These are phyloP conservation scores for Microplitis deprimator DNA, from an alignment of 2,888 invertebrate species.

Conservation along the genomic window DNA sequence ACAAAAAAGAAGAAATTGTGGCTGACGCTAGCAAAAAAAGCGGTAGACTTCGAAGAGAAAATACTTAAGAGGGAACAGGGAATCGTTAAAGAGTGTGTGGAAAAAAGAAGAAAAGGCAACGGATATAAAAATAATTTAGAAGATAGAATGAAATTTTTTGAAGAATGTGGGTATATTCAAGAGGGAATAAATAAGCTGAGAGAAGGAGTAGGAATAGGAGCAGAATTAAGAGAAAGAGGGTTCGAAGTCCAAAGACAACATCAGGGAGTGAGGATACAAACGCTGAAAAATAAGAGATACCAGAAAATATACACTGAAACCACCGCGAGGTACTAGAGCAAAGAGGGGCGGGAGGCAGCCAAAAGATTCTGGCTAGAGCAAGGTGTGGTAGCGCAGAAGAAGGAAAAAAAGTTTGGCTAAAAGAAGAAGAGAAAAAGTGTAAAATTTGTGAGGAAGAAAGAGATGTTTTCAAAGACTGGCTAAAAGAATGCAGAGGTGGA, in stretches of 20 bases:
- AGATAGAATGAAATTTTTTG: neutral
- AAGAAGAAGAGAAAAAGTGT: too few species aligned
- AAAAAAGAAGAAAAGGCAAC: neutral
- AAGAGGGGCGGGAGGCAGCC: neutral
- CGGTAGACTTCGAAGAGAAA: neutral
- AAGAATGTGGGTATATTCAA: neutral
- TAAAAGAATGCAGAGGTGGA: too few species aligned
- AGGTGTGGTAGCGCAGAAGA: too few species aligned
- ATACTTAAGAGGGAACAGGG: neutral
- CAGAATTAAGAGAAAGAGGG: neutral
- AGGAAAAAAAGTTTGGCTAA: too few species aligned
- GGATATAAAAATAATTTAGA: neutral
- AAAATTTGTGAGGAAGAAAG: too few species aligned
- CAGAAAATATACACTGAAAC: neutral
- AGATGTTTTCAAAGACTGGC: too few species aligned
- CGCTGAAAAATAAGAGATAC: neutral
- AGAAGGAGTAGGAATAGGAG: neutral
- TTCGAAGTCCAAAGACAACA: neutral
- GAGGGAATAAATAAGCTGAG: neutral
- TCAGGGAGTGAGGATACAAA: neutral
- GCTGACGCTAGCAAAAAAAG: neutral
- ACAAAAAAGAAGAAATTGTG: neutral
- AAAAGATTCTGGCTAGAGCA: too few species aligned
- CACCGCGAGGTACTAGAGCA: neutral
- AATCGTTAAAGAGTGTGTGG: neutral